Conservation (phyloP, 2,888 invertebrate genomes). For the Lasiommata megera region DNA sequence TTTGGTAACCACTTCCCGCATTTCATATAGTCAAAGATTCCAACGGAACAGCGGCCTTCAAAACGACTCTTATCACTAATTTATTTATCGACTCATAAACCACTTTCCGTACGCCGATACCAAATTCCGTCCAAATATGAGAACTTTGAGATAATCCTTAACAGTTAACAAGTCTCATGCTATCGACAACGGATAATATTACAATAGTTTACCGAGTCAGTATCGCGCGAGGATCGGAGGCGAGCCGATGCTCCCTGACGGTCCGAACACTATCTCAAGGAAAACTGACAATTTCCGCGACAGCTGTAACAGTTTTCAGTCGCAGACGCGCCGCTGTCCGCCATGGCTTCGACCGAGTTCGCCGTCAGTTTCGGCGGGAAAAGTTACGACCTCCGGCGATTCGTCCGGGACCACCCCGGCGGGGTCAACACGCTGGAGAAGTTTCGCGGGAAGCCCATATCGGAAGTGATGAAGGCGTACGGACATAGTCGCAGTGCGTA, state of each 20-base stretch:
- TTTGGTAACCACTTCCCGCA: no score
- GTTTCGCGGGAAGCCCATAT: constrained; percentile 79
- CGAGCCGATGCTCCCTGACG: no score
- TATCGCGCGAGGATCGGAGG: no score
- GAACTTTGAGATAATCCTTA: neutral
- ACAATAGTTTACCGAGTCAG: neutral
- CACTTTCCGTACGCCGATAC: neutral
- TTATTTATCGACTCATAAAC: neutral
- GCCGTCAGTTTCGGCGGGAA: constrained; percentile 66
- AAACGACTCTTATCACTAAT: neutral
- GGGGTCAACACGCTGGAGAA: constrained; percentile 83
- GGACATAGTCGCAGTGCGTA: constrained; percentile 84
- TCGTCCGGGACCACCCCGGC: constrained; percentile 88
- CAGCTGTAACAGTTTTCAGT: constrained; percentile 32
- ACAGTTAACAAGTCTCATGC: neutral
- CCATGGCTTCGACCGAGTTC: constrained; percentile 48
- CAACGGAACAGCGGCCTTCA: no score
- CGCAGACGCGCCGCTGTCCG: constrained; percentile 32
- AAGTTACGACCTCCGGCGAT: constrained; percentile 83
- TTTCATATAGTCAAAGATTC: no score
- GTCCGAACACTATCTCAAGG: no score
- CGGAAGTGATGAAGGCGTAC: constrained; percentile 75
- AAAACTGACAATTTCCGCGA: neutral
- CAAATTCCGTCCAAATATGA: neutral
- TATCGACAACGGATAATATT: neutral